Base-by-base conservation (phyloP, 2,113 vertebrate species). In the Clarias magur region DNA sequence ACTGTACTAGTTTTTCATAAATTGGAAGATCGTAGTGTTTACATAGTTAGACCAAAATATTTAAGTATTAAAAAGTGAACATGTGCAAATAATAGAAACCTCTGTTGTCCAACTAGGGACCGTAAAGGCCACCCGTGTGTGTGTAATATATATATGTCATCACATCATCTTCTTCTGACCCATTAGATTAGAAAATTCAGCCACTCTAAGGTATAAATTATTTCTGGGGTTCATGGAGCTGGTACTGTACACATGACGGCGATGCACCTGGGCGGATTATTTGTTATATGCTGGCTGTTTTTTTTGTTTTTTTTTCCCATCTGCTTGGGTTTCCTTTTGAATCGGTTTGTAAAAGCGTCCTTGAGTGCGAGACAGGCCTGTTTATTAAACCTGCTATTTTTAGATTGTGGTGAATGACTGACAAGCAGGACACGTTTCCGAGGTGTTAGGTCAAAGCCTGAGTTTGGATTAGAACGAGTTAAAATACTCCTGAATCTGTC, bases 341-440 rank as follows among this genome's bases (percentile, higher is more conserved):
- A 53, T 75, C 6, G 42, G 15, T 54, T 53, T 76, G 48, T 76
- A 76, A n/a, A 76, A 54, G 73, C 1, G 73, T 15, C 73, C 73
- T 76, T 76, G 73, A n/a, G 48, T 3, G 12, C n/a, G 48, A 76
- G 21, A 76, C 73, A 25, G 42, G 23, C 12, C 73, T 76, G 73
- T 76, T 42, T 54, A n/a, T 76, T 76, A 54, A 48, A 78, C 4
- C 34, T 16, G 23, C 54, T 78, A 78, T 78, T 78, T 78, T 78
- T 27, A 78, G 25, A 13, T n/a, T 76, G 19, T n/a, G 54, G 38
- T 78, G 48, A n/a, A 11, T 13, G 25, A 78, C 48, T 54, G 75
- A 54, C 6, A n/a, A 48, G 38, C 3, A 1, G 42, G 42, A 73
- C 70, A 48, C 23, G 38, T 34, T 34, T 34, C 30, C 5, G 42